phyloP scores from a whole-genome alignment of 2,797 vertebrate genomes.

The Okamejei kenojei region DNA sequence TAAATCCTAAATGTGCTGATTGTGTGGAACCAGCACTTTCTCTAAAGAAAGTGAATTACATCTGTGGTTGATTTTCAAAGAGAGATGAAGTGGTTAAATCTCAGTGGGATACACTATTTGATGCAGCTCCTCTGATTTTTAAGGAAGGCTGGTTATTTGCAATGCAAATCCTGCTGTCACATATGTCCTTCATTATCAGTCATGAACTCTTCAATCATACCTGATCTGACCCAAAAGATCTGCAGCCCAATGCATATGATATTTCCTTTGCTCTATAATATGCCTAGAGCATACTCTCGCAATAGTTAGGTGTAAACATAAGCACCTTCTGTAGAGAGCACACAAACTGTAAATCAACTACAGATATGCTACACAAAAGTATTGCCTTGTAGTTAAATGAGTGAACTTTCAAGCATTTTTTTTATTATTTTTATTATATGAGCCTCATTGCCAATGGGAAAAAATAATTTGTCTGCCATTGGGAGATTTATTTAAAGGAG shows the following conservation, averaged over 20 bases:
- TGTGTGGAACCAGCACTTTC: neutral
- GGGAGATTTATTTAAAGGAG: neutral
- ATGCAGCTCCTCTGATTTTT: neutral
- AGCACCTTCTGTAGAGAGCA: neutral
- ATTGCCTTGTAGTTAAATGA: neutral
- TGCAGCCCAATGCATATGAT: neutral
- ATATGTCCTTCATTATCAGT: conserved; percentile 24
- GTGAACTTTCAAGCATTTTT: neutral
- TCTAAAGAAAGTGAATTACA: neutral
- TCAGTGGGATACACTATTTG: conserved; percentile 15
- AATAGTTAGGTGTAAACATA: neutral
- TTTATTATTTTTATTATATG: neutral
- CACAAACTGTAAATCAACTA: neutral
- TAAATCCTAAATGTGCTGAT: neutral
- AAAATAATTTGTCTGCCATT: neutral
- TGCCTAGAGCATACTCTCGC: neutral
- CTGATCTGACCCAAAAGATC: neutral
- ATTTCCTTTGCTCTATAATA: neutral
- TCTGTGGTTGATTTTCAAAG: conserved; percentile 21
- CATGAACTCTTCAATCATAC: conserved; percentile 13
- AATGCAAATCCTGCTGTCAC: neutral
- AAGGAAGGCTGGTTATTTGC: neutral
- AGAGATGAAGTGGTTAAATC: neutral
- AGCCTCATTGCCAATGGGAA: neutral
- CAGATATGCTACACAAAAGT: neutral